A percentile compares a stretch with the other conserved stretches of the same genome.
These are phyloP conservation scores for Poecile montanus DNA, from an alignment of 2,797 vertebrate species.

Conservation along the genomic window DNA sequence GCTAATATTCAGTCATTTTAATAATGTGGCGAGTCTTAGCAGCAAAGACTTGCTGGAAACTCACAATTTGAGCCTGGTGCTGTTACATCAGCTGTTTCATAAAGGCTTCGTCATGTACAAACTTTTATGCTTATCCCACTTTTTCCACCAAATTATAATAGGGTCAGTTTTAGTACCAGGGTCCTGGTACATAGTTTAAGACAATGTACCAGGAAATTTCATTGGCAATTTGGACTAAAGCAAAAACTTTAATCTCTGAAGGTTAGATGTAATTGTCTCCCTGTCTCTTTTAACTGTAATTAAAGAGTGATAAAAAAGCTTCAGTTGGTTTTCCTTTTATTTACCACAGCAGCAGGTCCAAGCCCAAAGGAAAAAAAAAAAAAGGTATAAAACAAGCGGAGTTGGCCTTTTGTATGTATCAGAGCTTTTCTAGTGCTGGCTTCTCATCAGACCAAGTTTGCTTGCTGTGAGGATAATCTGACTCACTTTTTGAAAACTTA, in stretches of 20 bases:
- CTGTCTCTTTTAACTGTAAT: neutral
- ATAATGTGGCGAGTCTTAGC: neutral
- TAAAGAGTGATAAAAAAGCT: neutral
- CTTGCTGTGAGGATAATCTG: constrained; percentile 31
- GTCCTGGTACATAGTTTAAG: neutral
- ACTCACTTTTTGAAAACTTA: constrained; percentile 10
- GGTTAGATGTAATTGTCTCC: neutral
- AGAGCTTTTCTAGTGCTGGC: neutral
- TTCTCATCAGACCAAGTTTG: neutral
- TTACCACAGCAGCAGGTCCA: neutral
- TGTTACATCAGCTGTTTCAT: neutral
- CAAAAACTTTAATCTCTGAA: neutral
- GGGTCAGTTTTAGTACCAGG: neutral
- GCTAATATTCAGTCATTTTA: neutral
- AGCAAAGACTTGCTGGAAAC: neutral
- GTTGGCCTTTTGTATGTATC: neutral
- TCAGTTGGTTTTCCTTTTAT: neutral
- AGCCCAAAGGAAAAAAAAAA: neutral
- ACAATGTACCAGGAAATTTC: neutral
- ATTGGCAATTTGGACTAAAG: neutral
- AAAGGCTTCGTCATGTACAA: neutral
- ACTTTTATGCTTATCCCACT: neutral
- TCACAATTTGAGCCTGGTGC: neutral
- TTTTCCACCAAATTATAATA: neutral
- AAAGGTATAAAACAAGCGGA: neutral